A percentile compares a stretch with the other conserved stretches of the same genome.
These are phyloP conservation scores for Aegotheles bennettii DNA, from an alignment of 2,113 vertebrate genomes.

Conservation along the genomic window DNA sequence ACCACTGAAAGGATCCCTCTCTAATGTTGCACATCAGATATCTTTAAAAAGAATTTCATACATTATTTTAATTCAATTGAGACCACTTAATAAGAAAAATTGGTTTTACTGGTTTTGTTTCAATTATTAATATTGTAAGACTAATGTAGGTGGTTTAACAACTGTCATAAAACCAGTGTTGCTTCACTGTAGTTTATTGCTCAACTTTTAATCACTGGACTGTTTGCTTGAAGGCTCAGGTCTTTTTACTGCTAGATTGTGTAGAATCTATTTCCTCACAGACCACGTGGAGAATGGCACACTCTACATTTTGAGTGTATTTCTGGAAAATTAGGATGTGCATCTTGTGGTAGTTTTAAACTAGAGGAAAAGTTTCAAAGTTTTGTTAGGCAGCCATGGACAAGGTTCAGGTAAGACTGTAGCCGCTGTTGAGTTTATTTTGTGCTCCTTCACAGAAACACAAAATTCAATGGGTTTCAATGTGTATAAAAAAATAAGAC, in stretches of 20 bases:
- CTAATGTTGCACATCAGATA: not conserved
- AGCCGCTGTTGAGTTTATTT: not conserved
- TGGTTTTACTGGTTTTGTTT: not conserved
- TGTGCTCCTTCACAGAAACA: not conserved
- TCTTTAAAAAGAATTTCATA: not conserved
- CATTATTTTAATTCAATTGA: slow-evolving; percentile 19
- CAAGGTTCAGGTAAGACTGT: not conserved
- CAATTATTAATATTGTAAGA: slow-evolving; percentile 9
- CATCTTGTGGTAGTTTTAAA: not conserved
- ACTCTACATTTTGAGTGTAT: not conserved
- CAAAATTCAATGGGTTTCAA: not conserved
- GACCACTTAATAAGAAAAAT: not conserved
- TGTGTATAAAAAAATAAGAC: not conserved
- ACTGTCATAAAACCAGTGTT: slow-evolving; percentile 2
- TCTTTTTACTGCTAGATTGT: not conserved
- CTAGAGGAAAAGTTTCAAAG: not conserved
- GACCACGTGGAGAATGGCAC: not conserved
- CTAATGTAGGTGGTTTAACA: not conserved
- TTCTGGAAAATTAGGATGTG: not conserved
- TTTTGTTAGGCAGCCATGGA: not conserved
- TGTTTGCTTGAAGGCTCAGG: not conserved
- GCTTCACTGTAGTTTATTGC: not conserved
- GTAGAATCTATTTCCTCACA: not conserved
- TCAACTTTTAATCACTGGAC: not conserved
- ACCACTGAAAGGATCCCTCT: not conserved